Percentiles rank a stretch among this genome's conserved stretches.
These are phyloP conservation scores for Simalia tracyae DNA, from an alignment of 2,797 vertebrate genomes.

Conservation along the genomic window DNA sequence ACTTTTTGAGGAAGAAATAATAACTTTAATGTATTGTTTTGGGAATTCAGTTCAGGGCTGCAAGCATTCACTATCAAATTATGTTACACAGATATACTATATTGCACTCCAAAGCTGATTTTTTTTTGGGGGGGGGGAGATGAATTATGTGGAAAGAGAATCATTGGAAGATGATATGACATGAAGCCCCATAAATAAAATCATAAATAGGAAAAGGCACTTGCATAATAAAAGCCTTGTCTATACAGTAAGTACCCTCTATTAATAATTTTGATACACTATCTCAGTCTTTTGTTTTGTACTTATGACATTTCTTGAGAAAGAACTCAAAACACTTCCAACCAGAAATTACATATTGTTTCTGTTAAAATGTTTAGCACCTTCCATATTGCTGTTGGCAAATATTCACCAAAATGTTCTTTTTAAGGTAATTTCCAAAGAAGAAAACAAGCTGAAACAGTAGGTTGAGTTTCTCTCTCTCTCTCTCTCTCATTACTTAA, in stretches of 20 bases:
- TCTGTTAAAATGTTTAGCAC: conserved; percentile 2
- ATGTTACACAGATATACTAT: too few species aligned
- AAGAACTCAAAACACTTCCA: not conserved
- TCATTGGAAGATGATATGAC: too few species aligned
- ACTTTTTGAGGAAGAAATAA: too few species aligned
- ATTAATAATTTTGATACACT: not conserved
- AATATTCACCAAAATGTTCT: not conserved
- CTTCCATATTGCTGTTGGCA: not conserved
- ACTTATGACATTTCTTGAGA: conserved; percentile 7
- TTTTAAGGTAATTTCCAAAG: not conserved
- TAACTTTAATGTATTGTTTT: not conserved
- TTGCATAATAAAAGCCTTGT: too few species aligned
- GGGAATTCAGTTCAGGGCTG: not conserved
- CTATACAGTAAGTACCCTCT: too few species aligned
- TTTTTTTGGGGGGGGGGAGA: too few species aligned
- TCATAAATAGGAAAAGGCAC: too few species aligned
- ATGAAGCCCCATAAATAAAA: too few species aligned
- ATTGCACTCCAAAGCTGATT: too few species aligned
- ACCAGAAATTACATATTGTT: not conserved
- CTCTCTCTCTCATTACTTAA: too few species aligned
- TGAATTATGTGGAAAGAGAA: too few species aligned
- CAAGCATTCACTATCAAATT: fast-evolving
- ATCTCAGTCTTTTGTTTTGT: conserved; percentile 4
- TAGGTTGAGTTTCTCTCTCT: too few species aligned
- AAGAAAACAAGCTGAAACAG: not conserved